Percentiles rank a stretch among this genome's conserved stretches.
These are phyloP conservation scores for Lasioglossum pauxillum DNA, from an alignment of 2,888 invertebrate genomes.

Conservation along the genomic window DNA sequence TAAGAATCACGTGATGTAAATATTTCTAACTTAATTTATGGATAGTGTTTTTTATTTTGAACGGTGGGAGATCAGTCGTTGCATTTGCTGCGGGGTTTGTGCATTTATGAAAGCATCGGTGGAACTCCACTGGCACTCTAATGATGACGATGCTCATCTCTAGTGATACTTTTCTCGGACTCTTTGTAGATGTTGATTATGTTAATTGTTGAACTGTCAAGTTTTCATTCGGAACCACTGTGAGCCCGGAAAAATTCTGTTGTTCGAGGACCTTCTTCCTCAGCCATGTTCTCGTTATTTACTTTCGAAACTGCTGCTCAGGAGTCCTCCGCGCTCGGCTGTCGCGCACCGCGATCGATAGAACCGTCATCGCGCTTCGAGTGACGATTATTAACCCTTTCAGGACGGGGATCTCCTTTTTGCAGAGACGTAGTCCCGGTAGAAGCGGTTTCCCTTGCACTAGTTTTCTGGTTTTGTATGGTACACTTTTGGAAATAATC, in stretches of 20 bases:
- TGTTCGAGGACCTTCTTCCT: background rate
- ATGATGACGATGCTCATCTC: background rate
- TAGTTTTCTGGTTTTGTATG: background rate
- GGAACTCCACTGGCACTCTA: background rate
- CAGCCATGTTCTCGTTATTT: background rate
- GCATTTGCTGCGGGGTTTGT: background rate
- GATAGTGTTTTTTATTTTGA: background rate
- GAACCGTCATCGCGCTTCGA: background rate
- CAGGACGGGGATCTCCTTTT: background rate
- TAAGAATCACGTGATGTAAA: too few relatives aligned
- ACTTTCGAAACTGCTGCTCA: constrained; percentile 57
- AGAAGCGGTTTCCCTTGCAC: background rate
- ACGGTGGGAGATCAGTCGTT: background rate
- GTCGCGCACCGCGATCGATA: constrained; percentile 3
- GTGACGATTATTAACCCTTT: constrained; percentile 1
- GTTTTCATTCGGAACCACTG: background rate
- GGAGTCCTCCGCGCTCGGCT: constrained; percentile 22
- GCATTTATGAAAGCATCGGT: background rate
- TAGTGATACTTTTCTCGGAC: background rate
- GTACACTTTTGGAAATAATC: constrained; percentile 1
- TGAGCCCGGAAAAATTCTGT: background rate
- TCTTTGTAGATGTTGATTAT: background rate
- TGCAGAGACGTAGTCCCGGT: background rate
- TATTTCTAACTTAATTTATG: background rate
- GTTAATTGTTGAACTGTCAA: background rate